A percentile compares a stretch with the other conserved stretches of the same genome.
Evolutionary conservation across 2,113 vertebrate species (phyloP).

Genomic region (Tragelaphus strepsiceros): DNA sequence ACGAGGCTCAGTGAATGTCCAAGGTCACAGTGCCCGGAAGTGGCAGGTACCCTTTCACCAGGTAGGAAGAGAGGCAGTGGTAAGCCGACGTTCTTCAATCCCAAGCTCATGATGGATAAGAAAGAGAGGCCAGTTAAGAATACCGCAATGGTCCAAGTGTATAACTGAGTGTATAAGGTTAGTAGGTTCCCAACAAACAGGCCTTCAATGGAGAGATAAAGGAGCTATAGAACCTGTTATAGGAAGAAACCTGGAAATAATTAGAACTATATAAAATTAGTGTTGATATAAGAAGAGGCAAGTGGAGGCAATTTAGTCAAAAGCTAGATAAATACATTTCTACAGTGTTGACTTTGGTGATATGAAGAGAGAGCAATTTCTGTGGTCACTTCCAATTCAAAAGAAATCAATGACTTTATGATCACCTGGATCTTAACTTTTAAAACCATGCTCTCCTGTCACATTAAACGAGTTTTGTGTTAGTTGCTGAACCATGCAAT

Average conservation of each 20-base stretch:
- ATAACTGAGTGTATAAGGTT: neutral
- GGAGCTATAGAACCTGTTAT: neutral
- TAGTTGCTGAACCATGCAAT: slow-evolving; percentile 69
- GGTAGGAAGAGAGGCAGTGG: neutral
- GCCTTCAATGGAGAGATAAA: neutral
- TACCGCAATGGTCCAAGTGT: neutral
- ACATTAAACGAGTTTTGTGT: slow-evolving; percentile 57
- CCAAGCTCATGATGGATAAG: neutral
- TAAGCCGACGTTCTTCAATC: neutral
- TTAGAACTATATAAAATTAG: neutral
- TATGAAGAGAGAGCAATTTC: neutral
- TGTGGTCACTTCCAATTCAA: neutral
- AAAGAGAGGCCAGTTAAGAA: neutral
- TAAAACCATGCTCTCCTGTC: slow-evolving; percentile 39
- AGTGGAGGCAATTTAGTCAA: neutral
- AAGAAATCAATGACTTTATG: neutral
- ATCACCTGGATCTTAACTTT: slow-evolving; percentile 42
- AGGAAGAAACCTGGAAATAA: neutral
- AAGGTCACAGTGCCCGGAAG: neutral
- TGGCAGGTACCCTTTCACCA: neutral
- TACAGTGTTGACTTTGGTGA: neutral
- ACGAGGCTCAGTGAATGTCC: neutral
- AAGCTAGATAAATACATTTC: neutral
- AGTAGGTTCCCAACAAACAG: neutral
- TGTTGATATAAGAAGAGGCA: neutral